Percentiles rank a stretch among this genome's conserved stretches.
Conservation (phyloP, 30 jellyfish, hydroid and myxozoan genomes). For the Aurelia sp. region DNA sequence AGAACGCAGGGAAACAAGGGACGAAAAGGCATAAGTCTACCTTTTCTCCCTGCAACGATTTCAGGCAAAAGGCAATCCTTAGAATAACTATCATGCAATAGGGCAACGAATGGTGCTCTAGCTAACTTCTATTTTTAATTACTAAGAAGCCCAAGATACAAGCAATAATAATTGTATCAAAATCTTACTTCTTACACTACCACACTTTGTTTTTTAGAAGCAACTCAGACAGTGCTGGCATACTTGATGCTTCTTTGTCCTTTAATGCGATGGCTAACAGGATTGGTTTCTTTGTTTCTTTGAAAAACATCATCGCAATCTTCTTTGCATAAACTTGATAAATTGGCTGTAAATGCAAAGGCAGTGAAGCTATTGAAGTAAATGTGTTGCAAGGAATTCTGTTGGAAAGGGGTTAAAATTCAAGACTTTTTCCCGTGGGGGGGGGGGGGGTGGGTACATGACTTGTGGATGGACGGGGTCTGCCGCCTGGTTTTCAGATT, state of each 20-base stretch:
- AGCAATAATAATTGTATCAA: no score
- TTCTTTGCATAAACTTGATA: constrained; percentile 69
- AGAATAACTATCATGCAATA: no score
- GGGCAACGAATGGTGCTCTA: no score
- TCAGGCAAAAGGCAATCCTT: no score
- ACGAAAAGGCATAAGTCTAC: no score
- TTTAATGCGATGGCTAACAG: constrained; percentile 77
- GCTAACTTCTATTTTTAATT: no score
- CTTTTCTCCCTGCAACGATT: no score
- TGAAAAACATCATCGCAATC: constrained; percentile 52
- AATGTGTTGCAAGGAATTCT: not conserved
- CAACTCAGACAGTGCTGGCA: constrained; percentile 22
- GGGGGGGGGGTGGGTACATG: no score
- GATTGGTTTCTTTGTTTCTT: constrained; percentile 66
- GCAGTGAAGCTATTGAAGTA: not conserved
- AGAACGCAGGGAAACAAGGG: no score
- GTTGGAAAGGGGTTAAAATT: not conserved
- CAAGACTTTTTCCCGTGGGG: not conserved
- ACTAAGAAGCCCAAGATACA: no score
- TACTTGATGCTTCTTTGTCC: constrained; percentile 59
- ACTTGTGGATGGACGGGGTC: no score
- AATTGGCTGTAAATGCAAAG: constrained; percentile 25
- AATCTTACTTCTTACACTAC: constrained; percentile 3
- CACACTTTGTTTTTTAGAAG: constrained; percentile 62
- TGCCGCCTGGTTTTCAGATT: no score